These are phyloP conservation scores for Chelmon rostratus DNA, from an alignment of 2,797 vertebrate genomes.

Conservation along the genomic window DNA sequence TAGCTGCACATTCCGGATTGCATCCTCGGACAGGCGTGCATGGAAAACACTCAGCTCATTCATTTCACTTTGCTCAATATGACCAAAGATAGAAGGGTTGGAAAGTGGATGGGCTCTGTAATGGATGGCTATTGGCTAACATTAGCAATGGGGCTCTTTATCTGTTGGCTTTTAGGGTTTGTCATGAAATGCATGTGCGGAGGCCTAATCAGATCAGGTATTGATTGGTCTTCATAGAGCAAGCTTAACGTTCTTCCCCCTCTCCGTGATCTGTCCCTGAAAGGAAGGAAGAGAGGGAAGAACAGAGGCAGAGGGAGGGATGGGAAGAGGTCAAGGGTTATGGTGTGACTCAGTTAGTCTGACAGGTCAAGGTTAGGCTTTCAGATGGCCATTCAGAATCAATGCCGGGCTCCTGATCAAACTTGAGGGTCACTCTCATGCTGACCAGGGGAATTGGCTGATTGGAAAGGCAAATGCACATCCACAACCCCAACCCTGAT, in stretches of 20 bases:
- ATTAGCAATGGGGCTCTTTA: constrained; percentile 62
- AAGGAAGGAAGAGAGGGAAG: constrained; percentile 20
- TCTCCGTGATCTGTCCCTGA: constrained; percentile 58
- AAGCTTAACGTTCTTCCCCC: constrained; percentile 60
- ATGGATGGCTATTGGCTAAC: constrained; percentile 62
- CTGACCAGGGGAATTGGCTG: constrained; percentile 44
- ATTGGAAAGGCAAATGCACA: constrained; percentile 51
- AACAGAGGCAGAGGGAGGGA: constrained; percentile 22
- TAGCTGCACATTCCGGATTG: constrained; percentile 45
- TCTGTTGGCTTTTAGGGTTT: constrained; percentile 64
- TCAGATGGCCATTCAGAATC: constrained; percentile 51
- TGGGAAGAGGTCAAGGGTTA: constrained; percentile 32
- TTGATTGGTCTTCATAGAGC: constrained; percentile 68
- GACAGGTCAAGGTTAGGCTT: constrained; percentile 61
- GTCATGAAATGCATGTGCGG: constrained; percentile 63
- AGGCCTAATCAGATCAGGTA: constrained; percentile 77
- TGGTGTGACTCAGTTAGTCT: constrained; percentile 13
- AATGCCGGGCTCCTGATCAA: constrained; percentile 59
- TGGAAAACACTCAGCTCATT: constrained; percentile 42
- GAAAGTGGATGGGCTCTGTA: constrained; percentile 39
- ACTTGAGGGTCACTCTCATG: constrained; percentile 30
- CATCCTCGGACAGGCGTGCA: constrained; percentile 46
- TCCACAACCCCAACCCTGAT: constrained; percentile 30
- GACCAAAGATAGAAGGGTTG: constrained; percentile 36
- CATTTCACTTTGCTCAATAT: constrained; percentile 46